Base-by-base conservation (phyloP, 2,113 vertebrate genomes). In the Cyphomyrus discorhynchus region DNA sequence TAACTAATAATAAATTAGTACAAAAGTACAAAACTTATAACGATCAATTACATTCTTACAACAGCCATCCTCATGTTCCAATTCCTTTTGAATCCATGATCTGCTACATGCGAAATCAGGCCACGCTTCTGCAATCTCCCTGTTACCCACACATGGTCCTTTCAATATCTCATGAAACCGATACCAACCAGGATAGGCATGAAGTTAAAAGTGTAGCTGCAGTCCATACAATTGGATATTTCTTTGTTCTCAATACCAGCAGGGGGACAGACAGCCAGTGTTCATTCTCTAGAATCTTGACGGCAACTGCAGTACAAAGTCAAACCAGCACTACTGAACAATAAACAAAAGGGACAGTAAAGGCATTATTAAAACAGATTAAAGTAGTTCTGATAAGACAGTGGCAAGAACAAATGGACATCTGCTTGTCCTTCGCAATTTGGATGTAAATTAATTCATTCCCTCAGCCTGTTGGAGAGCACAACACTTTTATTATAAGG, bases 371-470 rank as follows among this genome's bases (percentile, higher is more conserved):
- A 13, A 52, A 52, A 86, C 47, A 52, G 46, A 39, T 87, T 58
- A 56, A 87, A 87, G 21, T 24, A 24, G 31, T 8, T 87, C 27
- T 39, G 52, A 87, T 87, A 49, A 86, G 85, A 53, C 50, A 56
- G 49, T 50, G 27, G 83, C 11, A 56, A 3, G 10, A 87, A 35
- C 27, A 56, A 87, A 35, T 35, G 19, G 88, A 88, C n/a, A 35
- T 77, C 39, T 62, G 31, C 3, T 42, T 88, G 35, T 45, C 39
- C 39, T 31, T 31, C 24, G 15, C 27, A 88, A 50, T 88, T 80
- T 77, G 47, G 45, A 88, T 88, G 31, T 88, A 77, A 88, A 88
- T 88, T n/a, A 88, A 77, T 77, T 50, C 47, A 88, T 50, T 88
- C 62, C 88, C 66, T 77, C 27, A 6, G 66, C 27, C 24, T 47